Percentiles rank a stretch among this genome's conserved stretches.
Evolutionary conservation across 2,888 invertebrate species (phyloP).

Genomic region (Agonopterix arenella): DNA sequence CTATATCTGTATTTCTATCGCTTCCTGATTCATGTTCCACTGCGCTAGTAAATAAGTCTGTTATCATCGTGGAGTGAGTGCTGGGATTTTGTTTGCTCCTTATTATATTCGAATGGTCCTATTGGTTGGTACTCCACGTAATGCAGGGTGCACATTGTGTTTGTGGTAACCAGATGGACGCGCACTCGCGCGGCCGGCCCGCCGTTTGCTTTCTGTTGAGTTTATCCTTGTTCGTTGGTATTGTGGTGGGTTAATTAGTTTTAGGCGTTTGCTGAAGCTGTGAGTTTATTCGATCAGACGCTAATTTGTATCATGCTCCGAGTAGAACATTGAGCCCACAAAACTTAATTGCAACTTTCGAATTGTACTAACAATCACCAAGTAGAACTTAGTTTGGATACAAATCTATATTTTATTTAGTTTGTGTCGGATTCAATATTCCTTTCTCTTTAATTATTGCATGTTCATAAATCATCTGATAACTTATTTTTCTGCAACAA

Average conservation of each 20-base stretch:
- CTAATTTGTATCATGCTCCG: constrained; percentile 59
- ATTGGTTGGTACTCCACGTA: constrained; percentile 60
- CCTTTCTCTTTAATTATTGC: constrained; percentile 34
- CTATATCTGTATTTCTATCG: constrained; percentile 61
- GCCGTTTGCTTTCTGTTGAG: constrained; percentile 55
- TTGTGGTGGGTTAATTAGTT: constrained; percentile 64
- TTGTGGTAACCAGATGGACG: constrained; percentile 58
- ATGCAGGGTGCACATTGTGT: constrained; percentile 65
- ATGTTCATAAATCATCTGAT: constrained; percentile 36
- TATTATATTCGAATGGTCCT: constrained; percentile 56
- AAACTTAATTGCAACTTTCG: constrained; percentile 20
- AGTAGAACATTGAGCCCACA: constrained; percentile 73
- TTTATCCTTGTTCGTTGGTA: constrained; percentile 59
- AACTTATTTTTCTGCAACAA: constrained; percentile 40
- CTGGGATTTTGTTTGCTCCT: constrained; percentile 73
- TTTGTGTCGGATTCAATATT: constrained; percentile 34
- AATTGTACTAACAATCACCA: constrained; percentile 52
- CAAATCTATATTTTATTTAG: constrained; percentile 34
- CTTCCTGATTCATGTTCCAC: constrained; percentile 70
- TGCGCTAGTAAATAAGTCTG: constrained; percentile 59
- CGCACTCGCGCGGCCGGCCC: constrained; percentile 36
- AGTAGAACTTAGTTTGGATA: constrained; percentile 35
- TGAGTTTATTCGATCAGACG: constrained; percentile 49
- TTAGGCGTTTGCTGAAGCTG: constrained; percentile 59
- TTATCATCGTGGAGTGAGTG: constrained; percentile 67